phyloP scores from a whole-genome alignment of 2,113 vertebrate species.

The Naja naja region DNA sequence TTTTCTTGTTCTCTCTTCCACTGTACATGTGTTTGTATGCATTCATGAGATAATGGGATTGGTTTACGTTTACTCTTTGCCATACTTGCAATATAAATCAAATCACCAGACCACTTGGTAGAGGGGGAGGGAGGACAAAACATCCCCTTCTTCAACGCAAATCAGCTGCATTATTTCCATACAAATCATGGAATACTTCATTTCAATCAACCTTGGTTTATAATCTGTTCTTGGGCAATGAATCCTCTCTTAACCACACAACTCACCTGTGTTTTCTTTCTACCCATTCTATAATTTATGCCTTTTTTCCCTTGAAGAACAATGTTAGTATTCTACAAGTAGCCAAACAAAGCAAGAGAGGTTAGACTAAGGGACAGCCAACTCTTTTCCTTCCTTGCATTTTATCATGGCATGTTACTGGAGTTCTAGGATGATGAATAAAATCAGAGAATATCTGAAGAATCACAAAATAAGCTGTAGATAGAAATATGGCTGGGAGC shows the following conservation, averaged over 20 bases:
- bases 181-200: neutral
- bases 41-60: neutral
- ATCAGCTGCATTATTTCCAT: neutral
- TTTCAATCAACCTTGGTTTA: neutral
- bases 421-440: neutral
- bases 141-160: neutral
- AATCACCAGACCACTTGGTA: neutral
- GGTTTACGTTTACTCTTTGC: neutral
- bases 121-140: neutral
- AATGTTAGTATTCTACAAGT: neutral
- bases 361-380: neutral
- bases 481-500: neutral
- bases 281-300: neutral
- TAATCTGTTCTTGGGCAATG: neutral
- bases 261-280: neutral
- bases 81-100: neutral
- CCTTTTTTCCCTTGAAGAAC: neutral
- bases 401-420: neutral
- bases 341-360: neutral
- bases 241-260: neutral
- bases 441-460: neutral
- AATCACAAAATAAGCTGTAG: neutral
- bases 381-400: neutral
- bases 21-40: neutral
- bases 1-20: neutral